Evolutionary conservation across 2,113 vertebrate species (phyloP).

Genomic region (Alethe castanea): DNA sequence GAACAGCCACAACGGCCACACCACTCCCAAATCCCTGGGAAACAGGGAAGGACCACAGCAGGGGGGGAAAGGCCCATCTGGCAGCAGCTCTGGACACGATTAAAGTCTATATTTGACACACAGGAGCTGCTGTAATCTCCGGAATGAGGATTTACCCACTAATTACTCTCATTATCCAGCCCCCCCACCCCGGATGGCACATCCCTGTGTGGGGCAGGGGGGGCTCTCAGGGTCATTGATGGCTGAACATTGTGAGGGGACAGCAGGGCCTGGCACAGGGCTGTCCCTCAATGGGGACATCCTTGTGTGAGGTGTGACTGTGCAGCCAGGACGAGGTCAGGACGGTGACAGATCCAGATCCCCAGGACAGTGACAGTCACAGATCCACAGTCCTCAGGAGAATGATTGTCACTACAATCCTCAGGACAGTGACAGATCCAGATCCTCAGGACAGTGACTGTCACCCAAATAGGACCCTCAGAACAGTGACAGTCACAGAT

Average conservation of each 20-base stretch:
- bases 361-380: neutral
- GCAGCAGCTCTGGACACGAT: neutral
- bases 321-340: accelerated
- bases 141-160: neutral
- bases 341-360: neutral
- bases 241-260: neutral
- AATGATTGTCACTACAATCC: no score
- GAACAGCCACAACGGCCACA: neutral
- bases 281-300: accelerated
- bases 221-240: accelerated
- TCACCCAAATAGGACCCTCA: neutral
- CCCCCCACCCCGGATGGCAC: accelerated
- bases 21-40: neutral
- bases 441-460: neutral
- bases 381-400: no score
- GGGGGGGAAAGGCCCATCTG: neutral
- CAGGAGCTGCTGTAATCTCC: neutral
- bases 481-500: no score
- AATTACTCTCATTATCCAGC: neutral
- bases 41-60: neutral
- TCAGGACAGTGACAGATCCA: neutral
- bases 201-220: accelerated
- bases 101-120: neutral
- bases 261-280: neutral
- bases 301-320: accelerated